Evolutionary conservation across 2,888 invertebrate genomes (phyloP).

Genomic region (Tortrix viridana): DNA sequence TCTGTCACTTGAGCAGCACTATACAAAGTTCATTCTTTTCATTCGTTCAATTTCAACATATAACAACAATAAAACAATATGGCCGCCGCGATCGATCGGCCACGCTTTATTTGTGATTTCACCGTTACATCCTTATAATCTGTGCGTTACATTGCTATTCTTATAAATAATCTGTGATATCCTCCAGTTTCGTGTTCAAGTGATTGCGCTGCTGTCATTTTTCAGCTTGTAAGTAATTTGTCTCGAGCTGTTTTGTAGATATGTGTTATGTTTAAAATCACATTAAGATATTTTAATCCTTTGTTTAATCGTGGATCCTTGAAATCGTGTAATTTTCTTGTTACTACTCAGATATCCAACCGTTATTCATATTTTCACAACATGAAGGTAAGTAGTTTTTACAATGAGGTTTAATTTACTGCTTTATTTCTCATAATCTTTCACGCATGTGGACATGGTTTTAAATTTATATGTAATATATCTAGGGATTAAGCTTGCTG

Average conservation of each 20-base stretch:
- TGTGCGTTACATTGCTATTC: no score
- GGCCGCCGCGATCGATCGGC: not conserved
- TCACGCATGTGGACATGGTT: no score
- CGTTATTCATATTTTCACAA: conserved; percentile 17
- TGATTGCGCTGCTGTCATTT: no score
- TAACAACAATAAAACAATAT: not conserved
- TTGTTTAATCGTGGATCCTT: conserved; percentile 1
- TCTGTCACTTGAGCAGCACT: not conserved
- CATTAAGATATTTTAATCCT: conserved; percentile 17
- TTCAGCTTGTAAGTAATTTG: conserved; percentile 14
- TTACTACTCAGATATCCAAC: conserved; percentile 5
- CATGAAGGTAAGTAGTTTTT: conserved; percentile 34
- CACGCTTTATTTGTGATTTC: no score
- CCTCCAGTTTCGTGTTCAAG: no score
- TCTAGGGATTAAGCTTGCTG: no score
- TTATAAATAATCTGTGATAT: no score
- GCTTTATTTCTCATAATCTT: no score
- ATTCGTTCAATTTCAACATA: conserved; percentile 7
- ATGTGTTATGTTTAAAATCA: conserved; percentile 27
- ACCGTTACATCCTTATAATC: no score
- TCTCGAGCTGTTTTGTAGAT: conserved; percentile 8
- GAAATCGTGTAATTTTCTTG: conserved; percentile 2
- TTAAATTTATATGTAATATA: no score
- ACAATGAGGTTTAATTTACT: no score
- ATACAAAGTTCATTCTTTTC: not conserved